Evolutionary conservation across 1,140 invertebrate genomes (phyloP), one percentile per base, ranked within the genome.

Genomic region (Eurosta solidaginis): DNA sequence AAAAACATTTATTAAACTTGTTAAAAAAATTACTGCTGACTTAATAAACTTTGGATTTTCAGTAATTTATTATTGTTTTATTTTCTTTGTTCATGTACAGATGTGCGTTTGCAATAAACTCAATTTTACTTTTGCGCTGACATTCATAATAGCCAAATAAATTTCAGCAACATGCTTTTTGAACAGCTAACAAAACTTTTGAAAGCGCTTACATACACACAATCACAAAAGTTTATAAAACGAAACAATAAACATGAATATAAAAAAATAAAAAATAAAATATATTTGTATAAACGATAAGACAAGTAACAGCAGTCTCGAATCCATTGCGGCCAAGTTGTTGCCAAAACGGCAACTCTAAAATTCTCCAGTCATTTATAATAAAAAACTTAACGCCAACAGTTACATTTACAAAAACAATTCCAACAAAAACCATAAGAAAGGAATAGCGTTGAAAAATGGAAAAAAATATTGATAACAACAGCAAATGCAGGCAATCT

Each of bases 131-230:
- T 14, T 40, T 40, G 7, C 59, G n/a, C 59, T 68, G 59, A 68
- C 59, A 68, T 68, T 68, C 59, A 68, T 68, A 68, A 68, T n/a
- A 68, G 33, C 59, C 7, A 68, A 68, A 68, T 68, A 68, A 68
- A 68, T 68, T 68, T 68, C 59, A 68, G 59, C 59, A 68, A 68
- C 59, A 68, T 27, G 59, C 59, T 36, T 68, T 68, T 68, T 20
- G 27, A 68, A 68, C 59, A 68, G 59, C 59, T 14, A 14, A 36
- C 59, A 68, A 68, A 68, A 68, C 33, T 68, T 68, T 68, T 68
- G 25, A 29, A 40, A 68, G 59, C 59, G 22, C 33, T 40, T 49
- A 49, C 54, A 59, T 36, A 59, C 59, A 68, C 2, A 68, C 59
- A 5, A n/a, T 40, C 33, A 68, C 33, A 40, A 1, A 17, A 27